A percentile compares a stretch with the other conserved stretches of the same genome.
phyloP scores from a whole-genome alignment of 2,888 invertebrate genomes.

The Cataglyphis cursor region DNA sequence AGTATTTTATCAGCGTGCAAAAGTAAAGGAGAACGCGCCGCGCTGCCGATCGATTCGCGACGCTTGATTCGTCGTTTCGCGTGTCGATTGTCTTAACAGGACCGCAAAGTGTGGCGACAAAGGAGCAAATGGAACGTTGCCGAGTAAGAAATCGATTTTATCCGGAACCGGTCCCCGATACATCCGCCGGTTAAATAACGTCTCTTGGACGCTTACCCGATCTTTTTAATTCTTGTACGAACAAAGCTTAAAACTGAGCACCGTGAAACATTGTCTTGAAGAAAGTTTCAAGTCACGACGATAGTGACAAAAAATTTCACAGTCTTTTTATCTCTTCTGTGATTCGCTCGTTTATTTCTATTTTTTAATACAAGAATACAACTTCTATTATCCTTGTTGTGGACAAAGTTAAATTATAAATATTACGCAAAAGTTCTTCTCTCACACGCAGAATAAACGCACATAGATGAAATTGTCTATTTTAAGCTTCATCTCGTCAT shows the following conservation, averaged over 20 bases:
- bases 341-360: not conserved
- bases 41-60: constrained; percentile 57
- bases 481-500: constrained; percentile 6
- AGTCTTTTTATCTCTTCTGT: constrained; percentile 29
- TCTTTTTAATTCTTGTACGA: constrained; percentile 24
- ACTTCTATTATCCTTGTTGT: constrained; percentile 1
- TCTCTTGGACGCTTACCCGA: constrained; percentile 21
- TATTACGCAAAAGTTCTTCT: not conserved
- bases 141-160: constrained; percentile 60
- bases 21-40: constrained; percentile 42
- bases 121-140: constrained; percentile 49
- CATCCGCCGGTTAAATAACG: constrained; percentile 50
- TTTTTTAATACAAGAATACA: constrained; percentile 23
- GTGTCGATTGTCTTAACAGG: constrained; percentile 58
- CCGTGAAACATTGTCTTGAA: constrained; percentile 29
- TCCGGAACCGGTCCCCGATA: constrained; percentile 51
- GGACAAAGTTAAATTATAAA: constrained; percentile 33
- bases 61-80: constrained; percentile 44
- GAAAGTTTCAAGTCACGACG: constrained; percentile 56
- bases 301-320: constrained; percentile 47
- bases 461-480: not conserved
- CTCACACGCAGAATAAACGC: not conserved
- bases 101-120: constrained; percentile 60
- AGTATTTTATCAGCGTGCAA: constrained; percentile 46
- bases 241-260: constrained; percentile 38